Percentiles rank a stretch among this genome's conserved stretches.
Conservation (phyloP, 2,113 vertebrate species). For the Rhegmatorhina hoffmannsi region DNA sequence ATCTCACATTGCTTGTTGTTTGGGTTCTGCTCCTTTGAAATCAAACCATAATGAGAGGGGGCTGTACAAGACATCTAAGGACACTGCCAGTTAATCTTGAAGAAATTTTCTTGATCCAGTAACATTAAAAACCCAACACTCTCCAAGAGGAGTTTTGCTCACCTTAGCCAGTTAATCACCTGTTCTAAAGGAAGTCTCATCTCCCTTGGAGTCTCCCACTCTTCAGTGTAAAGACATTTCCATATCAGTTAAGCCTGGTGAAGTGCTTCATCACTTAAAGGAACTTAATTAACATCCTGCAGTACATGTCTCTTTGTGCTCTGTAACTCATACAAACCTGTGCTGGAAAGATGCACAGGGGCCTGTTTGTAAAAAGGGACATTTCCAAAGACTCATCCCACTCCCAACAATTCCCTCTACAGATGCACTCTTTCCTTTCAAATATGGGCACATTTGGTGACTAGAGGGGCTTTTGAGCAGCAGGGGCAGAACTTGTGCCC, state of each 20-base stretch:
- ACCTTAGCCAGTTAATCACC: neutral
- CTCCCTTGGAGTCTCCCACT: neutral
- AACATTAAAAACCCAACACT: neutral
- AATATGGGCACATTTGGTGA: rapidly evolving
- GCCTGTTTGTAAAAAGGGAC: neutral
- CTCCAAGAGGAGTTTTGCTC: neutral
- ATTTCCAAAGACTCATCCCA: neutral
- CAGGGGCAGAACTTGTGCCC: neutral
- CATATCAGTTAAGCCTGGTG: neutral
- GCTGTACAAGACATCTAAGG: neutral
- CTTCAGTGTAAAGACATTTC: neutral
- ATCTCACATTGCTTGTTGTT: conserved; percentile 16
- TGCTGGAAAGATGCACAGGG: neutral
- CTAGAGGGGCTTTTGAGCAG: neutral
- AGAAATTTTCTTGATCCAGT: neutral
- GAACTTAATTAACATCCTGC: neutral
- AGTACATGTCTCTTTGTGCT: neutral
- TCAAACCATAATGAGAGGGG: neutral
- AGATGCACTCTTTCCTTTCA: neutral
- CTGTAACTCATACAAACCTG: neutral
- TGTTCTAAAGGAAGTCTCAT: neutral
- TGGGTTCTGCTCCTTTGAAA: conserved; percentile 7
- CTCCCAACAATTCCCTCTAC: neutral
- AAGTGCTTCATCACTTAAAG: neutral
- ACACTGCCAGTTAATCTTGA: neutral